phyloP scores from a whole-genome alignment of 2,113 vertebrate genomes.

The Cinclus cinclus region DNA sequence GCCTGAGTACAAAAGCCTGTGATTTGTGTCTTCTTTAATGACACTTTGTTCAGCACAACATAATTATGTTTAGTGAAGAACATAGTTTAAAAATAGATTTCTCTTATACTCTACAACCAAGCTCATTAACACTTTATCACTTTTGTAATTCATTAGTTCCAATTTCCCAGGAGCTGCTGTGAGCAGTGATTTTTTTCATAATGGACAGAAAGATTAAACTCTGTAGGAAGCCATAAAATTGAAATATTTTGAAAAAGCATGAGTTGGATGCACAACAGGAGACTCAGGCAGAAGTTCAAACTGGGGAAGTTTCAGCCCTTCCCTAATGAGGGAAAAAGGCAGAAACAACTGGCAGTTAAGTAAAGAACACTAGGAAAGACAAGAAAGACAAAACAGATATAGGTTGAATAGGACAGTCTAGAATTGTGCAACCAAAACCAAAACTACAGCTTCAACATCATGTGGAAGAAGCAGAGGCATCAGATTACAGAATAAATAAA shows the following conservation, averaged over 20 bases:
- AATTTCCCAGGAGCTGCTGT: background rate
- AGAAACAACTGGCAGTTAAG: background rate
- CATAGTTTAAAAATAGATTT: background rate
- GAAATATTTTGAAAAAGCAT: background rate
- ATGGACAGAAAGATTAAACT: background rate
- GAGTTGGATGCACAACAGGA: background rate
- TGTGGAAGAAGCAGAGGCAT: background rate
- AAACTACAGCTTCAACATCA: background rate
- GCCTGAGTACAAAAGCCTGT: background rate
- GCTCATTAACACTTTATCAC: conserved; percentile 5
- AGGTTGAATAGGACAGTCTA: background rate
- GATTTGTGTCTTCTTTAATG: background rate
- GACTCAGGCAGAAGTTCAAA: background rate
- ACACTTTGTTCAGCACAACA: background rate
- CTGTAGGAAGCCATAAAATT: background rate
- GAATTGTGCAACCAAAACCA: background rate
- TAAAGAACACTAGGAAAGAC: background rate
- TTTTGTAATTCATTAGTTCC: conserved; percentile 4
- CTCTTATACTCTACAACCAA: background rate
- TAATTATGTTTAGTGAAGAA: background rate
- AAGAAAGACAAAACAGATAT: background rate
- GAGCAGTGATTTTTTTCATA: background rate
- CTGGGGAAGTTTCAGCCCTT: background rate
- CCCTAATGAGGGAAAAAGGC: background rate
- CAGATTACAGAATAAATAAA: background rate